Base-by-base conservation (phyloP, 2,113 vertebrate species). In the Dunckerocampus dactyliophorus region DNA sequence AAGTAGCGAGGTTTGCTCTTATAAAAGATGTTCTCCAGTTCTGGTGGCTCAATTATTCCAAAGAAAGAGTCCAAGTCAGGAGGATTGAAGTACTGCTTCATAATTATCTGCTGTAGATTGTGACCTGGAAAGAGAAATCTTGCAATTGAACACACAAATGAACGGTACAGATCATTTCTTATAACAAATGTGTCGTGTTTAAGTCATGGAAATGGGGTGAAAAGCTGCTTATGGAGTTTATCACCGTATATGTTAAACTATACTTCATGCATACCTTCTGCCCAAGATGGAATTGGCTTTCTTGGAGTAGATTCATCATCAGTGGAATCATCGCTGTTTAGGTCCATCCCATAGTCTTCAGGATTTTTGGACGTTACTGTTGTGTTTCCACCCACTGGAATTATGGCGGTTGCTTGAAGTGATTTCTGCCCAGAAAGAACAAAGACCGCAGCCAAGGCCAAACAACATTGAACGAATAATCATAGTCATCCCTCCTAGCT, bases 261-360 rank as follows among this genome's bases (percentile, higher is more conserved):
- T 28, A 28, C 24, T 28, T 28, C 24, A 31, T 53, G 16, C 71
- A 20, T 69, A 97, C 95, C 94, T 22, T 88, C 84, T 55, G 97
- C 97, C 97, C 97, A 97, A 59, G 88, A 80, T 1, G 96, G 96
- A 63, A 98, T 84, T 0, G 94, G 92, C 79, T 99, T 99, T 76
- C 93, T 92, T 0, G 96, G 97, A 1, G 92, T 89, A 2, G 92
- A 92, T 62, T 99, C 97, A 0, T 99, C 97, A 34, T 99, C 96
- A 0, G 97, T 98, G 0, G 97, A 99, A 77, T 99, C 97, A 0
- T 97, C 96, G 0, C 97, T 99, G 66, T 97, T 95, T 76, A 95
- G 90, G 71, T 99, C 97, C 96, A 99, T 93, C 0, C 97, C 97
- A 0, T 98, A 99, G 77, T 94, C 90, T 0, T 96, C 90, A 7